phyloP scores from a whole-genome alignment of 2,113 vertebrate genomes.

The Neogobius melanostomus region DNA sequence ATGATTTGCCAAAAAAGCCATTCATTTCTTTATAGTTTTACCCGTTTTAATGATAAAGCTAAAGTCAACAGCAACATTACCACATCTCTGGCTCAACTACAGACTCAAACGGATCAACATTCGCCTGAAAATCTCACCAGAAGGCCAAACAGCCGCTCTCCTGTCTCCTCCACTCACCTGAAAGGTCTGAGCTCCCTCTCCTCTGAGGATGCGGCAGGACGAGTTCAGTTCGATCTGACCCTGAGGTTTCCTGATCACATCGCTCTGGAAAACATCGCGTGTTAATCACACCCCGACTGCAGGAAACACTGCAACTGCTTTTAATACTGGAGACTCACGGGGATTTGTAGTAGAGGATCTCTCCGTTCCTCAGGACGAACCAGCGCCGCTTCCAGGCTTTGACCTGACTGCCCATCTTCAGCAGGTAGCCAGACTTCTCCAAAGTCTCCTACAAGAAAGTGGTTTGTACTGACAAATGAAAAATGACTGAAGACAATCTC shows the following conservation, averaged over 20 bases:
- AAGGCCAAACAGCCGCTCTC: no score
- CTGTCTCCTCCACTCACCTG: constrained; percentile 70
- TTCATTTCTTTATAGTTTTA: no score
- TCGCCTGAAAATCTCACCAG: no score
- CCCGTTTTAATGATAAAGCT: no score
- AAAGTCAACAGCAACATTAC: no score
- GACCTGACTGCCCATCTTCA: constrained; percentile 88
- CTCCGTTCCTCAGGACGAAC: constrained; percentile 88
- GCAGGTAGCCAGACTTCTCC: constrained; percentile 88
- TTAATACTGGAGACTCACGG: constrained; percentile 74
- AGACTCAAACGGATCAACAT: no score
- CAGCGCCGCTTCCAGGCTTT: constrained; percentile 90
- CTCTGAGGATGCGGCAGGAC: constrained; percentile 82
- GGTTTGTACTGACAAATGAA: no score
- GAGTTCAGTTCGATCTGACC: constrained; percentile 88
- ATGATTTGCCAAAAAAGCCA: no score
- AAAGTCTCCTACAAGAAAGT: constrained; percentile 77
- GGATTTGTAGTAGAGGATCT: constrained; percentile 89
- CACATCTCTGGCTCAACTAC: no score
- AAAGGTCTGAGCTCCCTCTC: constrained; percentile 87
- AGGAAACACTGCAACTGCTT: no score
- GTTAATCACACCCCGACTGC: no score
- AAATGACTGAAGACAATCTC: no score
- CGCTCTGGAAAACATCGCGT: constrained; percentile 73
- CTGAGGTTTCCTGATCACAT: constrained; percentile 87